Evolutionary conservation across 2,797 vertebrate genomes (phyloP).

Genomic region (Pampus argenteus): DNA sequence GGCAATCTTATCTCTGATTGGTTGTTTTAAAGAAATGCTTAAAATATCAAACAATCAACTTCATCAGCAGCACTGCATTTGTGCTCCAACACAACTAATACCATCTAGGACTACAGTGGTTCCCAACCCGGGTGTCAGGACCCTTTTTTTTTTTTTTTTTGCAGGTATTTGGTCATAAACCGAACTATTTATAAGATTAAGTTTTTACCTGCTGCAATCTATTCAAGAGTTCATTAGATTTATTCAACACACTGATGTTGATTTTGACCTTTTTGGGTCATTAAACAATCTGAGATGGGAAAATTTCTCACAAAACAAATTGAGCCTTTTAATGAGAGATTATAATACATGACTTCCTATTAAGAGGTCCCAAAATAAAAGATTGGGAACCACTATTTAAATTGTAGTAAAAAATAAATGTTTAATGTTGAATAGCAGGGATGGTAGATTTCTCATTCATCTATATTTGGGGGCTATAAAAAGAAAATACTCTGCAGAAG

Average conservation of each 20-base stretch:
- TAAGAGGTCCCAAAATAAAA: background rate
- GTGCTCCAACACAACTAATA: background rate
- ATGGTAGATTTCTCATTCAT: background rate
- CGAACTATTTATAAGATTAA: too few species aligned
- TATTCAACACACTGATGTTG: too few species aligned
- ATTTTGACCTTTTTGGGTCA: too few species aligned
- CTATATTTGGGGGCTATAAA: background rate
- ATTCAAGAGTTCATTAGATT: too few species aligned
- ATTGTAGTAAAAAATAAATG: too few species aligned
- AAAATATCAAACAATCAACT: constrained; percentile 6
- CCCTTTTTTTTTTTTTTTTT: background rate
- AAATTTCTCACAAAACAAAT: too few species aligned
- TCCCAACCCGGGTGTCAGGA: background rate
- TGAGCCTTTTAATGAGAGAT: too few species aligned
- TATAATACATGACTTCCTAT: background rate
- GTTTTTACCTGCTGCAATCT: too few species aligned
- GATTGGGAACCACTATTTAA: background rate
- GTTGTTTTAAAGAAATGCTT: constrained; percentile 5
- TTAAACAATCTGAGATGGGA: background rate
- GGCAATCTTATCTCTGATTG: too few species aligned
- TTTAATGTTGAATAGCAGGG: too few species aligned
- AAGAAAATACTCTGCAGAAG: background rate
- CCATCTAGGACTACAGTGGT: constrained; percentile 6
- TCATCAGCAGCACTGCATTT: background rate
- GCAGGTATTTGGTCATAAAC: too few species aligned